These are phyloP conservation scores for Polyodon spathula DNA, from an alignment of 2,113 vertebrate species.

Conservation along the genomic window DNA sequence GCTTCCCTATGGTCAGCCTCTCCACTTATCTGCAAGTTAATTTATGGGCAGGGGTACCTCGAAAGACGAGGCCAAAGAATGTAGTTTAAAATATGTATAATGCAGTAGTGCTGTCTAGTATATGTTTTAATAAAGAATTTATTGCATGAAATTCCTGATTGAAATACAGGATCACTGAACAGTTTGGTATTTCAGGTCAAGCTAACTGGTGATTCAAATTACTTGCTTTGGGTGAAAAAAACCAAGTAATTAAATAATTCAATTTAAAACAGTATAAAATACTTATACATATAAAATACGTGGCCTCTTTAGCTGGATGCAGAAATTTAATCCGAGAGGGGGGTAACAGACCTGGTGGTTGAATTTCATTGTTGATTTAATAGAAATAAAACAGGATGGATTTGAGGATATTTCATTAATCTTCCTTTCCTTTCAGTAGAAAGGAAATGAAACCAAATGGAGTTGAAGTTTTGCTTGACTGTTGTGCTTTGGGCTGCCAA, in stretches of 20 bases:
- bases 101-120: too few species aligned
- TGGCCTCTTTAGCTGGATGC: constrained; percentile 38
- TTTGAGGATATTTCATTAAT: constrained; percentile 98
- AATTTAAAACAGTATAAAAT: constrained; percentile 41
- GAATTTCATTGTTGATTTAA: constrained; percentile 94
- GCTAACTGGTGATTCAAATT: constrained; percentile 22
- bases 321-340: constrained; percentile 70
- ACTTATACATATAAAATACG: constrained; percentile 22
- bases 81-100: too few species aligned
- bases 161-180: too few species aligned
- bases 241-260: constrained; percentile 38
- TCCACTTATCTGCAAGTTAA: too few species aligned
- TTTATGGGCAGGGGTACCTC: too few species aligned
- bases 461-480: constrained; percentile 65
- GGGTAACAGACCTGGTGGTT: constrained; percentile 68
- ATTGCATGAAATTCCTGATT: too few species aligned
- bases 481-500: constrained; percentile 63
- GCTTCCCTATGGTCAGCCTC: too few species aligned
- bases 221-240: constrained; percentile 24
- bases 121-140: too few species aligned
- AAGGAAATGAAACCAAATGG: constrained; percentile 88
- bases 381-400: constrained; percentile 95
- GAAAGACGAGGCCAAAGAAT: too few species aligned
- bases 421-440: constrained; percentile 84
- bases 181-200: constrained; percentile 29